Evolutionary conservation across 2,888 invertebrate genomes (phyloP).

Genomic region (Nemotelus pantherinus): DNA sequence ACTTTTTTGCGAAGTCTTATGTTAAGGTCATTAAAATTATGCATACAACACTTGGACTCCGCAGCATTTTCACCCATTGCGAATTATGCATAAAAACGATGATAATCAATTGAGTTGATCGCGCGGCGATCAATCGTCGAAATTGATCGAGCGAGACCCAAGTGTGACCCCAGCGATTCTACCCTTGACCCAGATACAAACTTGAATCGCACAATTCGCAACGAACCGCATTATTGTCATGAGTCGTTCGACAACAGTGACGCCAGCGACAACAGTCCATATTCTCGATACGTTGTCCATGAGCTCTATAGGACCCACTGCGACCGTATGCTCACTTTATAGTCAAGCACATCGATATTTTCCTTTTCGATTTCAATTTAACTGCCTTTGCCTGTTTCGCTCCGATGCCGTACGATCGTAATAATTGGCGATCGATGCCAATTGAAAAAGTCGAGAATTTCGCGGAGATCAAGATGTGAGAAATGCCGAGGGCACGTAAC

Average conservation of each 20-base stretch:
- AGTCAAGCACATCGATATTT: not conserved
- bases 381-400: too few relatives aligned
- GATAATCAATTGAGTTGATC: constrained; percentile 10
- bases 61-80: not conserved
- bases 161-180: constrained; percentile 34
- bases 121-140: constrained; percentile 11
- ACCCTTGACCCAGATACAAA: constrained; percentile 49
- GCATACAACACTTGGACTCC: not conserved
- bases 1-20: too few relatives aligned
- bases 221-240: constrained; percentile 28
- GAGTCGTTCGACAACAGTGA: not conserved
- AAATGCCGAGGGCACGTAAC: constrained; percentile 17
- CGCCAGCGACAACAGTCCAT: constrained; percentile 19
- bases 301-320: constrained; percentile 33
- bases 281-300: constrained; percentile 40
- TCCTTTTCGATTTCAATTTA: not conserved
- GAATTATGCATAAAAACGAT: not conserved
- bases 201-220: constrained; percentile 46
- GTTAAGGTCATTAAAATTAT: too few relatives aligned
- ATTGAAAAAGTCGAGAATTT: not conserved
- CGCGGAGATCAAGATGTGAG: constrained; percentile 21
- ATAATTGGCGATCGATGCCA: too few relatives aligned
- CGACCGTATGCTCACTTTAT: not conserved
- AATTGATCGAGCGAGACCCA: constrained; percentile 45
- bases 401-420: too few relatives aligned